phyloP scores from a whole-genome alignment of 2,888 invertebrate species.

The Acanthococcus lagerstroemiae region DNA sequence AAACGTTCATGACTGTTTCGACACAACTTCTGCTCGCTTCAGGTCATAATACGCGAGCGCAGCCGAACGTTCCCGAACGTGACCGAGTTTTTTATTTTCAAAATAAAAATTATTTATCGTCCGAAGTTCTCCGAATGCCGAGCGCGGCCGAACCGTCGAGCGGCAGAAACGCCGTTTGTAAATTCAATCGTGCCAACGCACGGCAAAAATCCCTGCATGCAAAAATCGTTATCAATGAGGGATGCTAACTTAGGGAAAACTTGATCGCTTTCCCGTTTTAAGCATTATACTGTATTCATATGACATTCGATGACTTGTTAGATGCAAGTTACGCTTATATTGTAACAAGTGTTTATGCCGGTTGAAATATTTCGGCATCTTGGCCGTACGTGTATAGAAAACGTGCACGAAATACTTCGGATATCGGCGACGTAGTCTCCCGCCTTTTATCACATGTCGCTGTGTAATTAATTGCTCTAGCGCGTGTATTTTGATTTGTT shows the following conservation, averaged over 20 bases:
- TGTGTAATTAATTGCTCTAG: no score
- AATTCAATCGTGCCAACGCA: neutral
- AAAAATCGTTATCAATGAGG: neutral
- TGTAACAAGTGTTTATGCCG: slow-evolving; percentile 28
- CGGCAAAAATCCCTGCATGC: neutral
- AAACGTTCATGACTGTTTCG: slow-evolving; percentile 31
- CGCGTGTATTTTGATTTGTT: no score
- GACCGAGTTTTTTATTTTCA: slow-evolving; percentile 18
- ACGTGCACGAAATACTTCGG: no score
- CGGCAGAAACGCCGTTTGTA: slow-evolving; percentile 5
- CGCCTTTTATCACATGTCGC: no score
- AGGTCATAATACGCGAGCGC: slow-evolving; percentile 18
- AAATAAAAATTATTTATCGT: slow-evolving; percentile 24
- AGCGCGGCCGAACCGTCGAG: neutral
- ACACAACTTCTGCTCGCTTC: slow-evolving; percentile 30
- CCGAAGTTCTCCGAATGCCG: slow-evolving; percentile 17
- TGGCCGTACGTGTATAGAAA: no score
- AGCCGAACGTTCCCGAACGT: slow-evolving; percentile 4
- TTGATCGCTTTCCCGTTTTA: neutral
- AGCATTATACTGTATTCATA: slow-evolving; percentile 10
- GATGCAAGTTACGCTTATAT: slow-evolving; percentile 13
- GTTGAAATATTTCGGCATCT: no score
- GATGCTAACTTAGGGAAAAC: neutral
- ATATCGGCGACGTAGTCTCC: no score
- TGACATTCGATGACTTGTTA: slow-evolving; percentile 28